Evolutionary conservation across 2,888 invertebrate genomes (phyloP), one percentile per base, ranked within the genome.

Genomic region (Drosophila histrio): DNA sequence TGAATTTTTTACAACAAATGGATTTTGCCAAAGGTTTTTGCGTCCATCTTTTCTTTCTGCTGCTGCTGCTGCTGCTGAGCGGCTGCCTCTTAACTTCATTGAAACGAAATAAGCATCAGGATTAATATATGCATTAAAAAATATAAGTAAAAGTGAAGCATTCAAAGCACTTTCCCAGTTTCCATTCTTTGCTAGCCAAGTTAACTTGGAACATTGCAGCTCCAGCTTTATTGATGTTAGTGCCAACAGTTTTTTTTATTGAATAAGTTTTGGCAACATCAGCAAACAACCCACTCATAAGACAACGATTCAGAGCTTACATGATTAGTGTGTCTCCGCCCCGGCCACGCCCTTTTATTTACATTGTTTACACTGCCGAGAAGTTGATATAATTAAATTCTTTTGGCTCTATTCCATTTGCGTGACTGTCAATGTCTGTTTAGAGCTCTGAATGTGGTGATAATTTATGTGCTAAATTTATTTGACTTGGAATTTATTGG

Each of bases 111-210:
- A 84, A 81, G 78, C 78, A 47, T 58, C 46, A 52, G 79, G 87
- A 87, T 81, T 81, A 81, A 84, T 81, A 80, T 87, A 77, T 87
- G 81, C 84, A 80, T 84, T 84, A 80, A 87, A 77, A 79, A 61
- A 47, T 41, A 59, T 44, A 63, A 58, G 36, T 24, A 52, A 39
- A 46, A 2, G 5, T 7, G 11, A 50, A 39, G 26, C 28, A 32
- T 3, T 30, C 19, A 24, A 36, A 32, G 21, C 3, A 43, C 15
- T 26, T 28, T n/a, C 11, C 11, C 7, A 47, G 8, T 15, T 43
- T 2, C 17, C n/a, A 21, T 15, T n/a, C 13, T 34, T 9, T 17
- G 21, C 19, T 21, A 6, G 52, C 36, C 30, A 59, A 41, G 32
- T 39, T 17, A 13, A 11, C 24, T 15, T 22, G 4, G 8, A 8